Conservation (phyloP, 2,888 invertebrate genomes). For the Patella ulyssiponensis region DNA sequence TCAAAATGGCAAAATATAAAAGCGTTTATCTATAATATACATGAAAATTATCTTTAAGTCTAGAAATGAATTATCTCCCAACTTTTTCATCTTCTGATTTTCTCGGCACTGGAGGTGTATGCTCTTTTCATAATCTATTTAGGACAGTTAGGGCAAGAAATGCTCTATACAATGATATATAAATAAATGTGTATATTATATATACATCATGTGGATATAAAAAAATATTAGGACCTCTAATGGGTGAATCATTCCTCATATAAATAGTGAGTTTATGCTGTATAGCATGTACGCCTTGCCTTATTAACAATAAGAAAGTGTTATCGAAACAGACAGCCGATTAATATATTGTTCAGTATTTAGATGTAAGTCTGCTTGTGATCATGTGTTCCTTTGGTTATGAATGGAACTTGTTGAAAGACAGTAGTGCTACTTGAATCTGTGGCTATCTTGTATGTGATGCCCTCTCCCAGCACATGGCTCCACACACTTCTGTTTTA, state of each 20-base stretch:
- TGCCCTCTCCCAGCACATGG: constrained; percentile 23
- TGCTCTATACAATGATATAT: constrained; percentile 5
- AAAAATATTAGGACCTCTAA: not conserved
- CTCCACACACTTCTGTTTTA: constrained; percentile 27
- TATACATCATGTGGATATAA: not conserved
- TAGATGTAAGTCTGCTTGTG: not conserved
- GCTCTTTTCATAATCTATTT: constrained; percentile 4
- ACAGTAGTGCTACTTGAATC: constrained; percentile 3
- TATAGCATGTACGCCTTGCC: not conserved
- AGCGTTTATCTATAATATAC: constrained; percentile 7
- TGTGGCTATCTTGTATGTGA: constrained; percentile 2
- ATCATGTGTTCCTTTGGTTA: not conserved
- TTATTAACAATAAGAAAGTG: not conserved
- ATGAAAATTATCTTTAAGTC: constrained; percentile 2
- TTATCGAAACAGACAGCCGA: constrained; percentile 7
- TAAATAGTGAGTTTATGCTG: not conserved
- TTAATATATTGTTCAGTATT: constrained; percentile 3
- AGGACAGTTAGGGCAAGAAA: constrained; percentile 1
- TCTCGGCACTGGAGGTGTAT: not conserved
- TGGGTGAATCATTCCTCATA: not conserved
- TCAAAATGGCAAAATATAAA: constrained; percentile 5
- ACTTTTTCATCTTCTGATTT: not conserved
- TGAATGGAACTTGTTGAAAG: constrained; percentile 9
- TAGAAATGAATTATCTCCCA: constrained; percentile 6
- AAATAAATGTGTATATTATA: constrained; percentile 3